These are phyloP conservation scores for Neofelis nebulosa DNA, from an alignment of 2,113 vertebrate species.

Conservation along the genomic window DNA sequence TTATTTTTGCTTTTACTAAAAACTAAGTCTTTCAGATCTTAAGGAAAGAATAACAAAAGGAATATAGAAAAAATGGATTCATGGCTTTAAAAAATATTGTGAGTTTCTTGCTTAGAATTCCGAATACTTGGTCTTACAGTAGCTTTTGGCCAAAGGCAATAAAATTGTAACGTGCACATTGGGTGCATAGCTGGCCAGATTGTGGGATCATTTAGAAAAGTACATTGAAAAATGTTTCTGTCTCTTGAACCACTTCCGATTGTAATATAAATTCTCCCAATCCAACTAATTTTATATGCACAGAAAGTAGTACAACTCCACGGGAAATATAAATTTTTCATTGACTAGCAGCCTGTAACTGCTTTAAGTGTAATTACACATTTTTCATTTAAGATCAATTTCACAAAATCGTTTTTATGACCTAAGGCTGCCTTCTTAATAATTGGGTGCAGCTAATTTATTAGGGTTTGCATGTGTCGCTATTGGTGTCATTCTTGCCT, in stretches of 20 bases:
- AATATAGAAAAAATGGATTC: background rate
- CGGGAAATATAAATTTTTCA: slow-evolving; percentile 47
- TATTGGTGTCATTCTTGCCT: slow-evolving; percentile 8
- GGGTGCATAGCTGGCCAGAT: slow-evolving; percentile 7
- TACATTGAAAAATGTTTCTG: slow-evolving; percentile 61
- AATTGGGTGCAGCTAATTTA: slow-evolving; percentile 66
- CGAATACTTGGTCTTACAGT: background rate
- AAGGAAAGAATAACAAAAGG: background rate
- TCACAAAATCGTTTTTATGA: slow-evolving; percentile 56
- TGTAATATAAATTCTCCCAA: slow-evolving; percentile 43
- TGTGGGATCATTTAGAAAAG: slow-evolving; percentile 59
- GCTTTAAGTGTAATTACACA: slow-evolving; percentile 74
- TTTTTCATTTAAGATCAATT: slow-evolving; percentile 67
- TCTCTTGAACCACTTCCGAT: slow-evolving; percentile 42
- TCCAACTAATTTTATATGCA: slow-evolving; percentile 68
- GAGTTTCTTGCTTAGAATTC: slow-evolving; percentile 46
- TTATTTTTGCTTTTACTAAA: slow-evolving; percentile 24
- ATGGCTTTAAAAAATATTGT: slow-evolving; percentile 38
- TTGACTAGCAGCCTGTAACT: slow-evolving; percentile 58
- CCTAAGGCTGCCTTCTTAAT: slow-evolving; percentile 43
- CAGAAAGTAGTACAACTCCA: slow-evolving; percentile 60
- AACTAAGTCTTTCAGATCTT: slow-evolving; percentile 17
- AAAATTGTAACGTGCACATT: slow-evolving; percentile 39
- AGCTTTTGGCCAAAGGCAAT: slow-evolving; percentile 58
- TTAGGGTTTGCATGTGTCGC: slow-evolving; percentile 47